A percentile compares a stretch with the other conserved stretches of the same genome.
Evolutionary conservation across 2,797 vertebrate species (phyloP).

Genomic region (Gymnothorax reevesii): DNA sequence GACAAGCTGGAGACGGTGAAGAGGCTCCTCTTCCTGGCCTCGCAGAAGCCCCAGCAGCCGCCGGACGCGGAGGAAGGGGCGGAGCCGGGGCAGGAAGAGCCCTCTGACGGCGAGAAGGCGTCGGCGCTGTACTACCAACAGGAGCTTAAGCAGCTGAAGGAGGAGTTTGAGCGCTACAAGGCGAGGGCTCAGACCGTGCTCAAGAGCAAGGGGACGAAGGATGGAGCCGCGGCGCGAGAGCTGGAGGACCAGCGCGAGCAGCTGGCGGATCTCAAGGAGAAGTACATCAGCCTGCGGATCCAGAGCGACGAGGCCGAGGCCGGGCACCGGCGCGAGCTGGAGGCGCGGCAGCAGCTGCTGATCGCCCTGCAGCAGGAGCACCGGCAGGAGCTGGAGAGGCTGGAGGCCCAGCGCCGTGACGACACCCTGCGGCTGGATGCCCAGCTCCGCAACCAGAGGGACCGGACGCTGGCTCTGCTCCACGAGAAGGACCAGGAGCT

Average conservation of each 20-base stretch:
- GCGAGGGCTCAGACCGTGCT: conserved; percentile 86
- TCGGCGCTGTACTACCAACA: conserved; percentile 75
- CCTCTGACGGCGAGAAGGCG: conserved; percentile 68
- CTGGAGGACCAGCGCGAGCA: conserved; percentile 85
- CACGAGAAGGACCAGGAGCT: conserved; percentile 90
- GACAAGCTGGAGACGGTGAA: conserved; percentile 85
- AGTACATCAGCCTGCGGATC: conserved; percentile 84
- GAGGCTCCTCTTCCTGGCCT: conserved; percentile 74
- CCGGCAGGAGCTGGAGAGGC: conserved; percentile 80
- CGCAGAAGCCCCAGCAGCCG: conserved; percentile 67
- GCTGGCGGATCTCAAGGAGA: conserved; percentile 86
- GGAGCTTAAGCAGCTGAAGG: conserved; percentile 87
- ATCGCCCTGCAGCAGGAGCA: conserved; percentile 72
- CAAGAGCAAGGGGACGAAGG: conserved; percentile 85
- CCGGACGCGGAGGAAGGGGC: conserved; percentile 69
- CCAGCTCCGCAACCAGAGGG: conserved; percentile 88
- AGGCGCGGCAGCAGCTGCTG: conserved; percentile 68
- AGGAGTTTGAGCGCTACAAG: conserved; percentile 95
- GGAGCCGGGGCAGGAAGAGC: conserved; percentile 46
- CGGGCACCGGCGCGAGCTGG: conserved; percentile 66
- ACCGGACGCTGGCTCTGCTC: conserved; percentile 85
- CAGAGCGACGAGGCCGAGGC: conserved; percentile 72
- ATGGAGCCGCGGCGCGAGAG: conserved; percentile 79
- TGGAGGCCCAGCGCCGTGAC: conserved; percentile 75
- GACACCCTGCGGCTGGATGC: conserved; percentile 80